Evolutionary conservation across 1,140 invertebrate genomes (phyloP), one percentile per base, ranked within the genome.

Genomic region (Pectinophora gossypiella): DNA sequence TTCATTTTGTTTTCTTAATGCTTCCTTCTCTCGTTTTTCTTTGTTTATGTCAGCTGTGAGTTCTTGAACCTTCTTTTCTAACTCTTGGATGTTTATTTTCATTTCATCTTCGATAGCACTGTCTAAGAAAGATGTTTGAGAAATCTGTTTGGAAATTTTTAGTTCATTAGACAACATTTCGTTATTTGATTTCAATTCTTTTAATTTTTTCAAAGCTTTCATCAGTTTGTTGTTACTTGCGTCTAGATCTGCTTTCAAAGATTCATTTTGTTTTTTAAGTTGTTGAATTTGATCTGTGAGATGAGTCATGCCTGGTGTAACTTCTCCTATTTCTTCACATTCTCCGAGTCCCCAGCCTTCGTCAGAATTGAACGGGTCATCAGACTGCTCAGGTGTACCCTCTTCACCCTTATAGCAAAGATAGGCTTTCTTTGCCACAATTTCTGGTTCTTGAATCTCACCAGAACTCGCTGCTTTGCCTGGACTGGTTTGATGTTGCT

Each of bases 81-180:
- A 77, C 22, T 81, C 74, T 40, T 88, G 72, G 12, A 95, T 86
- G 82, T 94, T 94, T 7, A 77, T 79, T 61, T 91, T 92, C 0
- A 95, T 66, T 73, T 95, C 94, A 54, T 94, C 93, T 71, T 94
- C 91, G 45, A 95, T 94, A 0, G 94, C 90, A 46, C 91, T 89
- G 67, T 95, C 93, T 38, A 95, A 84, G 71, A 93, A 90, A 27
- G 90, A 91, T 40, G 91, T 89, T 51, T 89, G 89, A 22, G 83
- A 86, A 32, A 89, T 64, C 42, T 88, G 86, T 59, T 89, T 90
- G 6, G 83, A 71, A 44, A 87, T 85, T 56, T 90, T 91, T 55
- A 90, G 63, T 64, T 92, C 88, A 23, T 87, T 87, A 20, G 81
- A 84, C n/a, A 92, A 66, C 60, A 88, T 80, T n/a, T 93, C 91